Conservation (phyloP, 23 tunicate genomes). For the Oikopleura dioica region DNA sequence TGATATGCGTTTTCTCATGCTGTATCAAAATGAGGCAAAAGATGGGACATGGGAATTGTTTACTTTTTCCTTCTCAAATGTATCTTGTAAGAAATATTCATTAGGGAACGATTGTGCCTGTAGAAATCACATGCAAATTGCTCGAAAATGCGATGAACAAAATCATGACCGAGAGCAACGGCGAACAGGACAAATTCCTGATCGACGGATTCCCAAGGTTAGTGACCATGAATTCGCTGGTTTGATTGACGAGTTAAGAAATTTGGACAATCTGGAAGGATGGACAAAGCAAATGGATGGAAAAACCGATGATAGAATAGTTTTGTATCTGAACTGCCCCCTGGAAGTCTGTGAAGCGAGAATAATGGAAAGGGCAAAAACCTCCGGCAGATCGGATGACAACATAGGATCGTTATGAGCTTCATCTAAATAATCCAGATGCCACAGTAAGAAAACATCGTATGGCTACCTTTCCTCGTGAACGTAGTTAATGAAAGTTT, state of each 20-base stretch:
- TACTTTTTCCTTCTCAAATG: no score
- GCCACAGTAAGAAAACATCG: no score
- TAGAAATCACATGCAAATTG: conserved; percentile 60
- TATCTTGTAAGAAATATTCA: no score
- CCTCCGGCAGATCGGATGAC: conserved; percentile 87
- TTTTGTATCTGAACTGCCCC: conserved; percentile 51
- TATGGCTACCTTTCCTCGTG: no score
- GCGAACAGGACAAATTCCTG: conserved; percentile 24
- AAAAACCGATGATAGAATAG: conserved; percentile 42
- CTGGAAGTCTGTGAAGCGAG: conserved; percentile 42
- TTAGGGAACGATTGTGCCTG: conserved; percentile 85
- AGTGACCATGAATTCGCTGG: no score
- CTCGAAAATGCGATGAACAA: conserved; percentile 38
- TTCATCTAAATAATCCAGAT: no score
- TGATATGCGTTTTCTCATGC: no score
- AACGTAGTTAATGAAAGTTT: no score
- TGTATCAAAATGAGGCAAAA: no score
- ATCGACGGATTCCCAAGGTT: conserved; percentile 63
- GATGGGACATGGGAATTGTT: no score
- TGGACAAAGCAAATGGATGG: conserved; percentile 74
- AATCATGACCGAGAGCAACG: conserved; percentile 13
- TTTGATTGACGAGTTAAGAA: conserved; percentile 19
- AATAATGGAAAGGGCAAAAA: conserved; percentile 45
- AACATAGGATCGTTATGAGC: no score
- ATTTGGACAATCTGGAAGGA: conserved; percentile 54